Base-by-base conservation (phyloP, 2,888 invertebrate species). In the Mythimna ferrago region DNA sequence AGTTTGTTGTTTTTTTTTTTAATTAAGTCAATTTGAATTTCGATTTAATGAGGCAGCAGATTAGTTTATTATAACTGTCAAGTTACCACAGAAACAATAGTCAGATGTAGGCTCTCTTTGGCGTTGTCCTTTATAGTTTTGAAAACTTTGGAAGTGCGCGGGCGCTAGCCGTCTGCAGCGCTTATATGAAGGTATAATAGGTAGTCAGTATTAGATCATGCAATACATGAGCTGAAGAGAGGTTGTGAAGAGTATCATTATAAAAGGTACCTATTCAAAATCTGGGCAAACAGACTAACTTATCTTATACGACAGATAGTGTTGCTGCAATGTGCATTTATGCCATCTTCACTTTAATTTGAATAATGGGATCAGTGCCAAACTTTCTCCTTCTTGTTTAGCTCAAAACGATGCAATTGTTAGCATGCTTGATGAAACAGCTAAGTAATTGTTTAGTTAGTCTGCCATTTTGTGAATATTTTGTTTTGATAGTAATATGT, bases 401-500 rank as follows among this genome's bases (percentile, higher is more conserved):
- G 96, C 96, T 96, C 96, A 95, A 96, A 95, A 94, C 89, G 93
- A 95, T 96, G 96, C 96, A 95, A 94, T 95, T 95, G 96, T 95
- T 94, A 95, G 96, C 95, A 95, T 94, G 95, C 95, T 95, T 94
- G 93, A 93, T 89, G 91, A 93, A 94, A 94, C 94, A 95, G 94
- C 95, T 94, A 94, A 95, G 94, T 95, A 94, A 94, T 94, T 95
- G 94, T 95, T 96, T 95, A 95, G 96, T 96, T 96, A 96, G 96
- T 96, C 96, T 96, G 96, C 96, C 96, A 96, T 95, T 95, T 96
- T 96, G 96, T 96, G 96, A 96, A 96, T 96, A 96, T 96, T 95
- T 96, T 95, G 96, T 96, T 96, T 96, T 96, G 94, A 96, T 96
- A 96, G 95, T 96, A 95, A 96, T 96, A 96, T 96, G 96, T 96